Evolutionary conservation across 2,797 vertebrate genomes (phyloP).

Genomic region (Podarcis lilfordi): DNA sequence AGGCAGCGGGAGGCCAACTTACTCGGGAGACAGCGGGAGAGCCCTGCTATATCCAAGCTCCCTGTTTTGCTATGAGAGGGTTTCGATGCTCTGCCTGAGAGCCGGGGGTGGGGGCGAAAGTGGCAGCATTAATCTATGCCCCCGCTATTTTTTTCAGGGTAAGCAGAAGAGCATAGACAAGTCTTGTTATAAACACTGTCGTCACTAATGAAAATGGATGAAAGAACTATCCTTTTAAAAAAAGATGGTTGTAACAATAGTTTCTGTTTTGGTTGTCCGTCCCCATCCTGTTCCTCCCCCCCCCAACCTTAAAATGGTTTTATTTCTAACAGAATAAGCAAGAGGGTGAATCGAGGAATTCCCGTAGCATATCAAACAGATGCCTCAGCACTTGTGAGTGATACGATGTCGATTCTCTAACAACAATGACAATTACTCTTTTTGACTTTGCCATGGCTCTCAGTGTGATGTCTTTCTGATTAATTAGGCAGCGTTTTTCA

Average conservation of each 20-base stretch:
- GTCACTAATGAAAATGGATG: not conserved
- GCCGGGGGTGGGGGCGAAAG: not conserved
- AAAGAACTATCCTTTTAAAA: not conserved
- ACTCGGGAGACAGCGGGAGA: too few relatives aligned
- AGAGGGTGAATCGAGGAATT: not conserved
- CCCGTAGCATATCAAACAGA: not conserved
- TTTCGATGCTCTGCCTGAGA: too few relatives aligned
- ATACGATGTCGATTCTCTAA: not conserved
- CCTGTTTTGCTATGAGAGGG: too few relatives aligned
- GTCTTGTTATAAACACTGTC: not conserved
- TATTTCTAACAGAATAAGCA: fast-evolving
- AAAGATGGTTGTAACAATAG: not conserved
- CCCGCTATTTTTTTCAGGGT: not conserved
- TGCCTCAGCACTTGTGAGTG: constrained; percentile 7
- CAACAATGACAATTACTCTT: constrained; percentile 4
- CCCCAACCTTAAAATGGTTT: fast-evolving
- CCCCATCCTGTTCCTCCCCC: too few relatives aligned
- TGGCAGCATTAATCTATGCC: too few relatives aligned
- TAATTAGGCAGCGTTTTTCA: constrained; percentile 54
- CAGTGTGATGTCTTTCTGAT: constrained; percentile 27
- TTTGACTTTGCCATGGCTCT: constrained; percentile 26
- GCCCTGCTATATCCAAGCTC: too few relatives aligned
- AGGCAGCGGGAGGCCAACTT: too few relatives aligned
- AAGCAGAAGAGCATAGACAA: not conserved
- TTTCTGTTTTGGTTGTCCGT: not conserved